Evolutionary conservation across 1,140 invertebrate species (phyloP), one percentile per base, ranked within the genome.

Genomic region (Drosophila mojavensis): DNA sequence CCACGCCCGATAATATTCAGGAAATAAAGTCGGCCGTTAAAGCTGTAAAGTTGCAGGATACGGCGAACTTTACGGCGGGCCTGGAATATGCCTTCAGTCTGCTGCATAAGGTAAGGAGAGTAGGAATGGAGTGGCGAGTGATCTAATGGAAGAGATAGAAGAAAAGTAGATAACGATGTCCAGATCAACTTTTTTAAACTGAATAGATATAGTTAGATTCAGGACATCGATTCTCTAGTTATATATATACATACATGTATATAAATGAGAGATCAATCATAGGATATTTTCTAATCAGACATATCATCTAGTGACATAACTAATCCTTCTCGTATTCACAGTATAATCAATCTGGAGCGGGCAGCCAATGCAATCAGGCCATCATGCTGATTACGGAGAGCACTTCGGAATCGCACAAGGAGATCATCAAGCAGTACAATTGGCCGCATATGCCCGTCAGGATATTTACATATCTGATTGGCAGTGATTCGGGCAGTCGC

Each of bases 381-480:
- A 99, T 99, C 47, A 98, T 99, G 95, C 92, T 99, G 53, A 96
- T 99, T 36, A 97, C 97, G 4, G 97, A 99, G 86, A 98, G 97
- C 30, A 96, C 97, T n/a, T 96, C 97, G 0, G 95, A 95, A 64
- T 94, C 93, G 2, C 90, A 92, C 64, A 91, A 90, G 71, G 92
- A 92, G 5, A 86, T 91, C 17, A 97, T 98, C 82, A 94, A 96
- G 73, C 93, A 95, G 53, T 98, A 98, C 93, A 99, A 99, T 93
- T 97, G 95, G 94, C 96, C 97, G 0, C 96, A 97, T 81, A 96
- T 96, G 94, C 96, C 98, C 51, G 97, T 99, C 3, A 94, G 99
- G 73, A 96, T 99, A 36, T 99, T 99, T 91, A 98, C 98, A 0
- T 99, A 99, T 93, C 93, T 99, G 4, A 96, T 99, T 43, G 99